Conservation (phyloP, 2,888 invertebrate species). For the Mesorhabditis sp. region DNA sequence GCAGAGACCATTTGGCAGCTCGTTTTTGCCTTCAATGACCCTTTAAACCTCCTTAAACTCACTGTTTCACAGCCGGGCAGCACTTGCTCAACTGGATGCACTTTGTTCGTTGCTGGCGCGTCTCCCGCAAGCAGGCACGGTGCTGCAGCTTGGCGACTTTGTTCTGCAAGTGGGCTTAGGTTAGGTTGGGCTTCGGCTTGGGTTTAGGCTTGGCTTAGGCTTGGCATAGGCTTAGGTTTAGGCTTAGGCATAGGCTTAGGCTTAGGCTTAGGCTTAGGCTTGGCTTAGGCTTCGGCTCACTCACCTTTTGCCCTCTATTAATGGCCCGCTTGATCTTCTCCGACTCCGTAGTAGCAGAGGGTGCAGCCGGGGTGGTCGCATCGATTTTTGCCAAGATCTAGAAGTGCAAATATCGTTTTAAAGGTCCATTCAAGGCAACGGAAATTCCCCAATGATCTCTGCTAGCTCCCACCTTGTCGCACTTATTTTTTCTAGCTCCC, state of each 20-base stretch:
- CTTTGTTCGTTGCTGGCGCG: not conserved
- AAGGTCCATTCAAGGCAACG: not conserved
- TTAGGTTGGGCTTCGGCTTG: no score
- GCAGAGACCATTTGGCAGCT: no score
- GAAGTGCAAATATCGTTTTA: no score
- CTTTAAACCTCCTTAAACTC: not conserved
- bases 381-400: not conserved
- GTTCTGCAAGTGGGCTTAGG: not conserved
- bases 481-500: not conserved
- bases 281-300: not conserved
- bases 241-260: not conserved
- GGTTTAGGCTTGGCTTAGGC: not conserved
- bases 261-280: not conserved
- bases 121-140: not conserved
- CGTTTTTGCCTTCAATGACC: no score
- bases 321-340: not conserved
- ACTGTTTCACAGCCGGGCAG: not conserved
- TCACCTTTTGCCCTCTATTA: conserved; percentile 6
- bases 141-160: conserved; percentile 6
- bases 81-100: not conserved
- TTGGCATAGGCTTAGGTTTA: not conserved
- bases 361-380: not conserved
- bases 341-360: not conserved
- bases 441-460: not conserved
- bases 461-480: not conserved